Evolutionary conservation across 2,113 vertebrate species (phyloP).

Genomic region (Hystrix cristata): DNA sequence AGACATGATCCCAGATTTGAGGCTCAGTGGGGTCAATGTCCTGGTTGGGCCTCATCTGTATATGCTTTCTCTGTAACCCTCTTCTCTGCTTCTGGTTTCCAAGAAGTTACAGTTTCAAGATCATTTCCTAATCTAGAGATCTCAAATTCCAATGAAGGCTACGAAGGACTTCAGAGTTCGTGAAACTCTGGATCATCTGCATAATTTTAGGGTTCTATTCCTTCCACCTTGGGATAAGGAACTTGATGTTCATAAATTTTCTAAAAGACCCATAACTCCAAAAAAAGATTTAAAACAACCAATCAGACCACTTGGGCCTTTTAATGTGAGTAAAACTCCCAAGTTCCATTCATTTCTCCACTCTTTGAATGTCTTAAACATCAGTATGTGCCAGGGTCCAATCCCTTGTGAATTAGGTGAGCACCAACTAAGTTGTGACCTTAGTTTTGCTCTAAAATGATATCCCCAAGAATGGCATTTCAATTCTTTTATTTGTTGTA

Average conservation of each 20-base stretch:
- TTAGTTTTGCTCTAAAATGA: background rate
- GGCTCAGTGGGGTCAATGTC: background rate
- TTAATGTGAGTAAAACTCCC: background rate
- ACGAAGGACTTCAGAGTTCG: background rate
- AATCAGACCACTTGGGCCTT: background rate
- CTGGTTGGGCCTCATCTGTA: background rate
- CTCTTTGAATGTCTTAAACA: background rate
- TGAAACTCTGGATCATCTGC: background rate
- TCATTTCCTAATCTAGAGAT: background rate
- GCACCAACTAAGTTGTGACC: background rate
- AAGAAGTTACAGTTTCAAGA: background rate
- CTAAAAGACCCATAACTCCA: background rate
- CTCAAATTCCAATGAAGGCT: background rate
- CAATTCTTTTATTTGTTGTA: background rate
- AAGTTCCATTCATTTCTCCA: background rate
- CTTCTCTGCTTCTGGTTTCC: background rate
- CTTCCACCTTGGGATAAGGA: background rate
- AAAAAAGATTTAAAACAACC: background rate
- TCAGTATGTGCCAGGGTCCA: background rate
- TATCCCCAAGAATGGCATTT: background rate
- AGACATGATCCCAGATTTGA: background rate
- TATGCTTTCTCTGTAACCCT: background rate
- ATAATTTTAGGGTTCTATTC: background rate
- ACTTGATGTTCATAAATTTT: background rate
- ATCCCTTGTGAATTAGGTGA: background rate